Evolutionary conservation across 1,140 invertebrate species (phyloP).

Genomic region (Cyclina sinensis): DNA sequence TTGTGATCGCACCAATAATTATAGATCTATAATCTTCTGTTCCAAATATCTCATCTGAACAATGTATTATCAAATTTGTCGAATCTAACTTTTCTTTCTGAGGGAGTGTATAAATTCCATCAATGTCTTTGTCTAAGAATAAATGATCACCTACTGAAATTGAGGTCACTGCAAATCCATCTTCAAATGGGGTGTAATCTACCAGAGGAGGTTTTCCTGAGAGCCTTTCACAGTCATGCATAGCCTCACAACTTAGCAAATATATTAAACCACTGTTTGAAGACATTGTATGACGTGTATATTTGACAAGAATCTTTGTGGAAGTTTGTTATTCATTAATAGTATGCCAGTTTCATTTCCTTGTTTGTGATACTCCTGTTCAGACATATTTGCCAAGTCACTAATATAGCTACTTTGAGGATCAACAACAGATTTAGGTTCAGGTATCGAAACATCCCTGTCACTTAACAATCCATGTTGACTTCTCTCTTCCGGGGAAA

Average conservation of each 20-base stretch:
- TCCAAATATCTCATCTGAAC: conserved; percentile 29
- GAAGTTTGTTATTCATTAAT: conserved; percentile 15
- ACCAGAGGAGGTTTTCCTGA: not conserved
- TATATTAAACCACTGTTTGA: not conserved
- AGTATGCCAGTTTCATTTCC: conserved; percentile 30
- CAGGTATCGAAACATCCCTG: conserved; percentile 26
- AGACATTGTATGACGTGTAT: conserved; percentile 13
- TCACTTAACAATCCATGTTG: conserved; percentile 20
- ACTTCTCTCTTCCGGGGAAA: conserved; percentile 21
- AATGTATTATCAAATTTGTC: conserved; percentile 16
- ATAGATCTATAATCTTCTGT: conserved; percentile 5
- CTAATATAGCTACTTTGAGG: not conserved
- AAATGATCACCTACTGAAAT: conserved; percentile 29
- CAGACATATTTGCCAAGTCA: not conserved
- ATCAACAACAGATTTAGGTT: not conserved
- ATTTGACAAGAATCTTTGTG: conserved; percentile 29
- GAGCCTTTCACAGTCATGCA: conserved; percentile 25
- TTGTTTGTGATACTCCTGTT: not conserved
- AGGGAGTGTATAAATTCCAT: conserved; percentile 12
- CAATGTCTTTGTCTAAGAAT: conserved; percentile 8
- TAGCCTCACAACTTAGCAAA: conserved; percentile 7
- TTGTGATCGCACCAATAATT: conserved; percentile 32
- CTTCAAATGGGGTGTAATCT: conserved; percentile 25
- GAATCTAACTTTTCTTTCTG: conserved; percentile 12
- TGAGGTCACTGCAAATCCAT: conserved; percentile 4